Percentiles rank a stretch among this genome's conserved stretches.
phyloP scores from a whole-genome alignment of 2,888 invertebrate genomes.

The Epinotia brunnichana region DNA sequence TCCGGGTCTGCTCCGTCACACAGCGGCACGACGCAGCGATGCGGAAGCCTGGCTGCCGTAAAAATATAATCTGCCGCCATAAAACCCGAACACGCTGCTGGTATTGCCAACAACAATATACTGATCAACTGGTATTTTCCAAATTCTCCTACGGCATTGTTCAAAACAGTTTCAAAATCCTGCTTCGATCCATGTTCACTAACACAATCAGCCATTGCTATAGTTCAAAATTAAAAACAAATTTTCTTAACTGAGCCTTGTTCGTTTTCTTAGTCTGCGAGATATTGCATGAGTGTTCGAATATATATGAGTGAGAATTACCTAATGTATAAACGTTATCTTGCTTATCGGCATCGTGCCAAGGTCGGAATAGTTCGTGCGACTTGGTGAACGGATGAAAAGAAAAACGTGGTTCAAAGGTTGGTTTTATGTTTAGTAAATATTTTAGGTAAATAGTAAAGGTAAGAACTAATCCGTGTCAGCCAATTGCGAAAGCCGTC shows the following conservation, averaged over 20 bases:
- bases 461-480: slow-evolving; percentile 52
- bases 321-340: slow-evolving; percentile 40
- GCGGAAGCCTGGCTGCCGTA: slow-evolving; percentile 69
- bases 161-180: slow-evolving; percentile 68
- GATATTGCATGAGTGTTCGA: slow-evolving; percentile 28
- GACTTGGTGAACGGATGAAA: slow-evolving; percentile 13
- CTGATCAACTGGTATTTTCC: slow-evolving; percentile 71
- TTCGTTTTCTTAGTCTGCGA: slow-evolving; percentile 20
- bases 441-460: neutral
- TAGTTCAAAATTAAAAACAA: slow-evolving; percentile 16
- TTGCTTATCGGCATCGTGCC: slow-evolving; percentile 41
- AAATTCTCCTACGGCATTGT: slow-evolving; percentile 69
- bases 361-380: slow-evolving; percentile 28
- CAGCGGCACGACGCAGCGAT: slow-evolving; percentile 67
- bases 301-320: slow-evolving; percentile 32
- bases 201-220: slow-evolving; percentile 52
- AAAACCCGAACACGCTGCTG: slow-evolving; percentile 67
- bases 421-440: slow-evolving; percentile 23
- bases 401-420: slow-evolving; percentile 19
- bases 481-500: slow-evolving; percentile 66
- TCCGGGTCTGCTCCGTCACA: slow-evolving; percentile 65
- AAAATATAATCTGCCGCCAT: slow-evolving; percentile 76
- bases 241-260: slow-evolving; percentile 2
- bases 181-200: slow-evolving; percentile 56
- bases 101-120: slow-evolving; percentile 62